Evolutionary conservation across 1,140 invertebrate species (phyloP), one percentile per base, ranked within the genome.

Genomic region (Leucophenga varia): DNA sequence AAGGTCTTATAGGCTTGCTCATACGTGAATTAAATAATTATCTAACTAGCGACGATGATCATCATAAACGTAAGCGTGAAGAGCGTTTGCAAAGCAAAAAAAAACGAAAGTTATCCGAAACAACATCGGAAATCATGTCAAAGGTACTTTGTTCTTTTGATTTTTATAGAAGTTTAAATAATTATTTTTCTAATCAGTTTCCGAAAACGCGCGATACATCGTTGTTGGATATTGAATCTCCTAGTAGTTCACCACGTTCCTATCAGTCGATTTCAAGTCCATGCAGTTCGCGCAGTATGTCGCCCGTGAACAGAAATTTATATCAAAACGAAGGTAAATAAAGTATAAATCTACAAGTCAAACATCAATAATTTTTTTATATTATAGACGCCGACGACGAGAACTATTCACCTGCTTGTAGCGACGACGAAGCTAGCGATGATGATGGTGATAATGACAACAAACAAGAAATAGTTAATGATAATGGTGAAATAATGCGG

Each of bases 351-450:
- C 7, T 19, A 39, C 20, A 20, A n/a, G n/a, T 19, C 5, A 34
- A 43, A 25, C 19, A 21, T n/a, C 6, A 36, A 3, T 30, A 31
- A 17, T 30, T 42, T 36, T 36, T 10, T 5, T 22, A 30, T 43
- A 32, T 61, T 12, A 38, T 64, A 38, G 42, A 45, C 21, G 36
- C 17, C 38, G 67, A 75, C 32, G 61, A 68, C 45, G 72, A 75
- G 25, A 63, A 71, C 39, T 75, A 75, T 58, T 75, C 72, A n/a
- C 72, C 72, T 1, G 67, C 73, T 10, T 74, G 72, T 38, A 74
- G 72, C 39, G 72, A 74, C 28, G 72, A 74, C 30, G 72, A 67
- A 20, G 61, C 64, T 14, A 54, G 34, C 2, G 35, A 68, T 31
- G 71, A 68, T n/a, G 72, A 72, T 9, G 63, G 69, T 10, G 45